Evolutionary conservation across 2,797 vertebrate species (phyloP), one percentile per base, ranked within the genome.

Genomic region (Botia kubotai): DNA sequence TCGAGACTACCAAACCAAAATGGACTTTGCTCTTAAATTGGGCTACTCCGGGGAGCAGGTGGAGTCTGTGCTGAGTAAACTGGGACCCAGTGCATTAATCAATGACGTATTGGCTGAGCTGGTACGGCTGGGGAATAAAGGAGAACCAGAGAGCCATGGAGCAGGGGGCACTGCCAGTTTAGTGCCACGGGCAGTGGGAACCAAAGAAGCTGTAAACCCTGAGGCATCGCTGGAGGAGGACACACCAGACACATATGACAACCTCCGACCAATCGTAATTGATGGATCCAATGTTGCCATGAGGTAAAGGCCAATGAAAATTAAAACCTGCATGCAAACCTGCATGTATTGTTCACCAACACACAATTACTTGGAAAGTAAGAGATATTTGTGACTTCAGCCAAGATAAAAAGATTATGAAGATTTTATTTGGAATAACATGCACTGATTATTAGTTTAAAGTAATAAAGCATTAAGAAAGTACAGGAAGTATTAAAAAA

Each of bases 221-320:
- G 97, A 98, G 87, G 89, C 94, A 77, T 99, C 96, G 10, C 90
- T 98, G 87, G 98, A 99, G 90, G 97, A 97, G 50, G 97, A 98
- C 87, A 89, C 96, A 55, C 89, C 93, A 75, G 98, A 99, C 87
- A 94, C 89, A 52, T 95, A 89, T 78, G 96, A 98, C 84, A 99
- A 99, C 91, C 93, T 99, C 88, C 94, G 98, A 85, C 97, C 97
- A 66, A 92, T 99, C 66, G 98, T 99, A 87, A 96, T 99, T 63
- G 98, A 99, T 84, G 98, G 98, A 88, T 99, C 98, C 83, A 99
- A 99, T 65, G 97, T 99, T 79, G 98, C 98, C 75, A 99, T 99
- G 98, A 99, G 98, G 98, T 99, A 83, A 69, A 21, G 2, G 3
- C 43, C 63, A 26, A 63, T 29, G 6, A 17, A 12, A 43, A 48